These are phyloP conservation scores for Leptinotarsa peninsularis DNA, from an alignment of 2,888 invertebrate genomes.

Conservation along the genomic window DNA sequence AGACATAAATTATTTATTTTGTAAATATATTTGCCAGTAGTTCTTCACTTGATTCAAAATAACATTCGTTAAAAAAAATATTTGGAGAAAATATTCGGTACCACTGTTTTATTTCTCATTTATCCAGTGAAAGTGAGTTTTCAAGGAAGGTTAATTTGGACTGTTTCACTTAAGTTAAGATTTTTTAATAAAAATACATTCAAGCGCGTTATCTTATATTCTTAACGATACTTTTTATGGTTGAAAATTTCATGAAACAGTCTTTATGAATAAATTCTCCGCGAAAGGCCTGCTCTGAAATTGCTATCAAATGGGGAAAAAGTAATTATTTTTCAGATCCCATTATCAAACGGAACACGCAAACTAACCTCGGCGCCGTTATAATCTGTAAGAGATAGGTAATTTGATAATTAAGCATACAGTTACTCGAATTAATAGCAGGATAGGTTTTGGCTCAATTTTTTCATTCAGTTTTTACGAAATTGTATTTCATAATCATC, in stretches of 20 bases:
- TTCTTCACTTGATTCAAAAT: too few relatives aligned
- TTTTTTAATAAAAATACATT: conserved; percentile 13
- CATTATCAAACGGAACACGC: conserved; percentile 24
- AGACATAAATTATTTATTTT: too few relatives aligned
- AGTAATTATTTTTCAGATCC: conserved; percentile 23
- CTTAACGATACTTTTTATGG: conserved; percentile 18
- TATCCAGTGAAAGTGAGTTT: neutral
- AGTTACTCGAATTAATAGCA: conserved; percentile 12
- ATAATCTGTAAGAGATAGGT: conserved; percentile 27
- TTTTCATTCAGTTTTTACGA: neutral
- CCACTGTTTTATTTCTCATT: neutral
- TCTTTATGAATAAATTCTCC: conserved; percentile 16
- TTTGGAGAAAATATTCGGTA: neutral
- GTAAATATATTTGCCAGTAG: too few relatives aligned
- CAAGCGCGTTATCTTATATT: conserved; percentile 9
- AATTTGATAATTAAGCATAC: conserved; percentile 25
- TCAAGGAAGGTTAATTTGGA: neutral
- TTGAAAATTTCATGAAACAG: conserved; percentile 18
- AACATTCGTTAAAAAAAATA: too few relatives aligned
- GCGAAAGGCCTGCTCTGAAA: conserved; percentile 17
- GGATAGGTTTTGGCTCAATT: neutral
- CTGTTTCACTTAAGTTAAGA: neutral
- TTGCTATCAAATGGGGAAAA: conserved; percentile 21
- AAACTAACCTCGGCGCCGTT: conserved; percentile 18
- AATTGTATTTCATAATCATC: too few relatives aligned